Evolutionary conservation across 2,113 vertebrate genomes (phyloP).

Genomic region (Oenanthe oenanthe): DNA sequence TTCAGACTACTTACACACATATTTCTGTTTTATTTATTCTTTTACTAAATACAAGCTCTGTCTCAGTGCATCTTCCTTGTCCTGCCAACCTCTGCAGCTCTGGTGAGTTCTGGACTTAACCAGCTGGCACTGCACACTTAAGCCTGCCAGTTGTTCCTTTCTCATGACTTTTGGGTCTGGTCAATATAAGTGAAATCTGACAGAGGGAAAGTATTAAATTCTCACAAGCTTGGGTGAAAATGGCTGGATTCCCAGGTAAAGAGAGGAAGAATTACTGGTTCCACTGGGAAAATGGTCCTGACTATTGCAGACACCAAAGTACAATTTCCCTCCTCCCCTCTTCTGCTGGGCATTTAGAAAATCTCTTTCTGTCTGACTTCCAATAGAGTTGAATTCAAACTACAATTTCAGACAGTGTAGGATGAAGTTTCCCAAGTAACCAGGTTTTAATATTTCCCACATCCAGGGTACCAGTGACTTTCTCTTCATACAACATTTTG

Average conservation of each 20-base stretch:
- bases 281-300: not conserved
- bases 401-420: not conserved
- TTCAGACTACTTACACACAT: not conserved
- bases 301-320: not conserved
- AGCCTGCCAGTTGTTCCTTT: not conserved
- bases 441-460: not conserved
- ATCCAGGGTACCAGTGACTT: not conserved
- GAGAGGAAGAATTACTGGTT: not conserved
- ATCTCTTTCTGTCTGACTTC: not conserved
- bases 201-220: not conserved
- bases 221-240: not conserved
- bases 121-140: not conserved
- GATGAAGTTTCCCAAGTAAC: not conserved
- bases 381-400: not conserved
- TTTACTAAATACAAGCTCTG: fast-evolving
- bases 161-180: not conserved
- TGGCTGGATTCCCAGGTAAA: not conserved
- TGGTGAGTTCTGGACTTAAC: not conserved
- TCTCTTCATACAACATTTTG: not conserved
- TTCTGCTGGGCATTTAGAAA: not conserved
- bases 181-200: not conserved
- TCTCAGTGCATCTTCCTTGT: not conserved
- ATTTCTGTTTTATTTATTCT: not conserved
- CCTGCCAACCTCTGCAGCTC: not conserved
- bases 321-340: not conserved